Conservation (phyloP, 1,140 invertebrate genomes). For the Caenorhabditis elegans region DNA sequence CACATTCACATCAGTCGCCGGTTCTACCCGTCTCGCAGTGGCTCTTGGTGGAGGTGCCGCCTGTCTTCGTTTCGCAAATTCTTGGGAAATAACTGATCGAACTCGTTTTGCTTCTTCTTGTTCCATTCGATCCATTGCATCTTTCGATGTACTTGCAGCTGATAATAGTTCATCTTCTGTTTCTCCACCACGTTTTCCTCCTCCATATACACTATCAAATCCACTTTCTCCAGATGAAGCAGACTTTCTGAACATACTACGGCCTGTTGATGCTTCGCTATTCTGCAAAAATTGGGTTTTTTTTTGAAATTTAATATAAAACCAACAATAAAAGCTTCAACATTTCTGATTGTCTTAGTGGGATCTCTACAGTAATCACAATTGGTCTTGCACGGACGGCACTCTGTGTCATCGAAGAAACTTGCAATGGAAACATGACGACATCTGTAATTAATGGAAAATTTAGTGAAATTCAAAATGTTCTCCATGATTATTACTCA, state of each 20-base stretch:
- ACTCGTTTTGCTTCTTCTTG: neutral
- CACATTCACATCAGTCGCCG: neutral
- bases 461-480: no score
- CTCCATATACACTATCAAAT: neutral
- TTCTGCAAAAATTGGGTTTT: neutral
- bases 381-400: slow-evolving; percentile 24
- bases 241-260: neutral
- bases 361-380: slow-evolving; percentile 42
- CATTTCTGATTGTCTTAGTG: neutral
- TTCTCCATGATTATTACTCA: no score
- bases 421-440: slow-evolving; percentile 35
- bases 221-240: neutral
- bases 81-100: neutral
- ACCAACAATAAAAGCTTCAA: neutral
- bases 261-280: neutral
- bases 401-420: slow-evolving; percentile 38
- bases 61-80: neutral
- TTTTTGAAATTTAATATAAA: neutral
- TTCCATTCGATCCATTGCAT: slow-evolving; percentile 14
- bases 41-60: neutral
- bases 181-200: slow-evolving; percentile 4
- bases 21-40: neutral
- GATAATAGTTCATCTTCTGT: neutral
- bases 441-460: slow-evolving; percentile 4
- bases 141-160: neutral